Conservation (phyloP, 2,113 vertebrate species). For the Apodemus speciosus region DNA sequence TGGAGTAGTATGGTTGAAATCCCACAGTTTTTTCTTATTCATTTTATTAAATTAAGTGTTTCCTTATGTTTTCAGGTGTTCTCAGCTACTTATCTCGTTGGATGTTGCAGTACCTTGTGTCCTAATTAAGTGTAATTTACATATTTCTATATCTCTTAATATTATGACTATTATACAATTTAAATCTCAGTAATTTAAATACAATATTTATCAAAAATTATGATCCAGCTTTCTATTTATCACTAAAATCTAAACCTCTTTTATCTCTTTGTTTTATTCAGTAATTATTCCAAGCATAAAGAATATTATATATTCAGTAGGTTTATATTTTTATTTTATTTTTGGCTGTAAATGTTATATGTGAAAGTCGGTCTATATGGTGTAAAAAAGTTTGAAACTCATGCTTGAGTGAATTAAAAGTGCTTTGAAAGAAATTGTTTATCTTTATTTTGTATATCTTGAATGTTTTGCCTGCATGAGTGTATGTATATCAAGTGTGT, state of each 20-base stretch:
- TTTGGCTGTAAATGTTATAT: background rate
- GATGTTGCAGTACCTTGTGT: background rate
- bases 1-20: background rate
- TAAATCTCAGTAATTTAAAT: background rate
- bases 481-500: background rate
- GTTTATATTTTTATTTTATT: background rate
- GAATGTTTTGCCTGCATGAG: background rate
- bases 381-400: background rate
- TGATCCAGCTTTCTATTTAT: background rate
- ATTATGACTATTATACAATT: background rate
- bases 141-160: background rate
- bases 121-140: background rate
- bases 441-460: background rate
- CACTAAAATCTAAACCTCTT: background rate
- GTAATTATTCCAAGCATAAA: background rate
- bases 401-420: background rate
- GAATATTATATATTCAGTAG: background rate
- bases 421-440: background rate
- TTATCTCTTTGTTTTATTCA: background rate
- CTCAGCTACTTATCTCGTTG: background rate
- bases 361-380: background rate
- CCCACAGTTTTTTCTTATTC: background rate
- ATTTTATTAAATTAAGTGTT: conserved; percentile 13
- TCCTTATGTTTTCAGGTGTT: background rate
- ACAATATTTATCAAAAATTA: background rate